Percentiles rank a stretch among this genome's conserved stretches.
These are phyloP conservation scores for Enteromius trimaculatus DNA, from an alignment of 2,797 vertebrate species.

Conservation along the genomic window DNA sequence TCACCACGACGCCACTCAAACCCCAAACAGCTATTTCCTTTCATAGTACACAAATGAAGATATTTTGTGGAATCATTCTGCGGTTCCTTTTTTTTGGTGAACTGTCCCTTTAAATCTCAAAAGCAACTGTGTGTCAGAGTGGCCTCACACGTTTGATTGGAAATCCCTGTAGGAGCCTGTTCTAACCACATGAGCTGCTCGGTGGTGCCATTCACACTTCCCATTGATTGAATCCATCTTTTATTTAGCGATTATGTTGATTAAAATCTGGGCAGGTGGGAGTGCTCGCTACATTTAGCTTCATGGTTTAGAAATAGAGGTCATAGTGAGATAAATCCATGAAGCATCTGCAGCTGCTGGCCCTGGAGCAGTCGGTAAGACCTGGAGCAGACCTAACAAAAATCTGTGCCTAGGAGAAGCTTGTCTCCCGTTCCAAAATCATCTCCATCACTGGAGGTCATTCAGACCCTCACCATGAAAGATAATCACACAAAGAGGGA, in stretches of 20 bases:
- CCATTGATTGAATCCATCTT: conserved; percentile 45
- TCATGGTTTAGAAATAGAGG: conserved; percentile 36
- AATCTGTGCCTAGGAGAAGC: background rate
- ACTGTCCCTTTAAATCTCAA: conserved; percentile 15
- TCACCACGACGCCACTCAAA: background rate
- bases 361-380: conserved; percentile 36
- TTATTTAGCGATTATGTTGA: conserved; percentile 44
- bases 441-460: conserved; percentile 38
- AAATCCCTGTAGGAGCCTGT: conserved; percentile 28
- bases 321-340: conserved; percentile 29
- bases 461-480: conserved; percentile 18
- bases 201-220: background rate
- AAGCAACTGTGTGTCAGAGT: background rate
- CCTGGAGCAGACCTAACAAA: conserved; percentile 2
- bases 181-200: conserved; percentile 31
- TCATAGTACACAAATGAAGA: background rate
- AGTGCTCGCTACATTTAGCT: conserved; percentile 18
- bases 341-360: conserved; percentile 35
- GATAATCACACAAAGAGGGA: conserved; percentile 1
- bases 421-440: conserved; percentile 15
- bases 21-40: background rate
- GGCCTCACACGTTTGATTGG: conserved; percentile 19
- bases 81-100: background rate
- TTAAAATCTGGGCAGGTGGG: conserved; percentile 34
- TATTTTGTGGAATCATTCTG: background rate